phyloP scores from a whole-genome alignment of 2,113 vertebrate species.

The Corvus moneduloides region DNA sequence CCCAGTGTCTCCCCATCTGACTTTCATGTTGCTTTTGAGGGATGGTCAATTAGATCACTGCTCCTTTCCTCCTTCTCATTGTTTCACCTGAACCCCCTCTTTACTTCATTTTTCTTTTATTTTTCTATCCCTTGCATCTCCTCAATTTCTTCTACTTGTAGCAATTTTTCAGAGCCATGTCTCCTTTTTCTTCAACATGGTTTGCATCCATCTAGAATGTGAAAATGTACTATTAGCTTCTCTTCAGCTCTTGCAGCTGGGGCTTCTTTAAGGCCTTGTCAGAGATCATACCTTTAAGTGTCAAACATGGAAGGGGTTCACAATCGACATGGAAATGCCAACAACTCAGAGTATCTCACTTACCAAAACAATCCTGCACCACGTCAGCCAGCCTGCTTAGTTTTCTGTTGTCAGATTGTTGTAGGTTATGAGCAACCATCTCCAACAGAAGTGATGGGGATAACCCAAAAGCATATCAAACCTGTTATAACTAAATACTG shows the following conservation, averaged over 20 bases:
- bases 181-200: not conserved
- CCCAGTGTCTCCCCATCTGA: not conserved
- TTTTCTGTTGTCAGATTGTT: not conserved
- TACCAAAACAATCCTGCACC: not conserved
- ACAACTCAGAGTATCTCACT: not conserved
- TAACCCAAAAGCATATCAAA: not conserved
- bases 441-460: not conserved
- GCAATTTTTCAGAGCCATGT: not conserved
- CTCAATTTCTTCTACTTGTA: not conserved
- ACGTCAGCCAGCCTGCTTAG: rapidly evolving
- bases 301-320: not conserved
- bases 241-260: not conserved
- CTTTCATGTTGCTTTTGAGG: not conserved
- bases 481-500: not conserved
- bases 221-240: not conserved
- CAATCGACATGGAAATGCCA: not conserved
- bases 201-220: not conserved
- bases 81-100: not conserved
- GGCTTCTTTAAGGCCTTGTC: not conserved
- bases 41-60: not conserved
- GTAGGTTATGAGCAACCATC: not conserved
- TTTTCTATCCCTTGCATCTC: not conserved
- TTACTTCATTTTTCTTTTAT: not conserved
- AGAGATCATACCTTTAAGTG: not conserved
- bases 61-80: not conserved